Base-by-base conservation (phyloP, 2,797 vertebrate species). In the Falco peregrinus region DNA sequence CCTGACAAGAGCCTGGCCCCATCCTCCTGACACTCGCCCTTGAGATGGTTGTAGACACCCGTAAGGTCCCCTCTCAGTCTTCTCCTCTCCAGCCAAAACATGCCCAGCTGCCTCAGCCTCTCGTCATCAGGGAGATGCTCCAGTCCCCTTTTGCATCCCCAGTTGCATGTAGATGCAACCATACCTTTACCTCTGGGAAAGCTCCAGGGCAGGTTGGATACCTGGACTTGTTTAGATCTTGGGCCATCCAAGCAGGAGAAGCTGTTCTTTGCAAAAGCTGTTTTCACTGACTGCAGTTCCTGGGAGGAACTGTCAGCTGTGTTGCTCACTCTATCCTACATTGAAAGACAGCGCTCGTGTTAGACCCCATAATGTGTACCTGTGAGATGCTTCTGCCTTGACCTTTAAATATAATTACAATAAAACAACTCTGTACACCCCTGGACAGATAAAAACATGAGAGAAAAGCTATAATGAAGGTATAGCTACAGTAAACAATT, bases 351-450 rank as follows among this genome's bases (percentile, higher is more conserved):
- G 5, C 0, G 1, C 13, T 87, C n/a, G 25, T 35, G 16, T 65
- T 50, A 79, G 19, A 67, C 17, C 11, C 63, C n/a, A 13, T 35
- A 45, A 70, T 6, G 10, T 33, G 70, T 18, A 83, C 64, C 63
- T 79, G 21, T 12, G 19, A 90, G 57, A 15, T 57, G 16, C 28
- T 67, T 71, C 68, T 91, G 63, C 39, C 39, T 67, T 64, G 67
- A 53, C 74, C 61, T 89, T 91, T 90, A 60, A 59, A 79, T 45
- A 7, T 33, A 86, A 85, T 93, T 71, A 18, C 45, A 56, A 47
- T 64, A 82, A 79, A 70, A 74, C 37, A 76, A 15, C 59, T 67
- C 51, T 67, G 25, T 29, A 24, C 35, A 45, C 25, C 17, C 43
- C 63, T 3, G 6, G 56, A 51, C 28, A 57, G 37, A 77, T 19